Percentiles rank a stretch among this genome's conserved stretches.
Evolutionary conservation across 2,888 invertebrate genomes (phyloP).

Genomic region (Plebejus melissa): DNA sequence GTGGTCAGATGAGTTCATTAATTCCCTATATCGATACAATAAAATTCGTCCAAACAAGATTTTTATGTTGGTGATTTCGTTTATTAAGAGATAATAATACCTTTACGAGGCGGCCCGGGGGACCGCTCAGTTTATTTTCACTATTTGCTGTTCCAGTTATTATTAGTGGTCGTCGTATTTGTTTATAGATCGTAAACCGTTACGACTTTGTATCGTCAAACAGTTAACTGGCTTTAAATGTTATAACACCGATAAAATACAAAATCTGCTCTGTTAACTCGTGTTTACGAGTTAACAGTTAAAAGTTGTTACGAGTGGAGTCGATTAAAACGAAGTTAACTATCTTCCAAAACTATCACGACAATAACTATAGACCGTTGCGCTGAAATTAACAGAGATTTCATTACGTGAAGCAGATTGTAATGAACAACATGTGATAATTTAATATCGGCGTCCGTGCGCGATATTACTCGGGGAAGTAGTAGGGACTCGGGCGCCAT

Average conservation of each 20-base stretch:
- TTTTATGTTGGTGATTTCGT: constrained; percentile 66
- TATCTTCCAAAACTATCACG: neutral
- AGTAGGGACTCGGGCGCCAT: constrained; percentile 58
- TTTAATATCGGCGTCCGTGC: constrained; percentile 27
- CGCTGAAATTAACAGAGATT: constrained; percentile 11
- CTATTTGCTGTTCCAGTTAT: constrained; percentile 76
- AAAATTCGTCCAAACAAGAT: constrained; percentile 64
- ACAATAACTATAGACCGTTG: neutral
- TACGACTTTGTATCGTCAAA: constrained; percentile 67
- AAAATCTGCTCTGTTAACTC: constrained; percentile 38
- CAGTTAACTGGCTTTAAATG: constrained; percentile 67
- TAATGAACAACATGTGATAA: constrained; percentile 28
- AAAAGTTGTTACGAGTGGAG: neutral
- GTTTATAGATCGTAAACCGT: constrained; percentile 75
- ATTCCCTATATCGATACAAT: constrained; percentile 54
- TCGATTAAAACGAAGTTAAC: neutral
- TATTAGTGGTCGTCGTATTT: constrained; percentile 74
- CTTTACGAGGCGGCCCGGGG: constrained; percentile 67
- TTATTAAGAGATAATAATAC: constrained; percentile 77
- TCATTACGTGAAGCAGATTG: constrained; percentile 24
- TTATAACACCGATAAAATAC: constrained; percentile 66
- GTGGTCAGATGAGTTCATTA: constrained; percentile 57
- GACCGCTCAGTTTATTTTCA: constrained; percentile 68
- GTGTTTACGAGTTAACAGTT: neutral
- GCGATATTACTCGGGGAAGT: constrained; percentile 55